Conservation (phyloP, 2,797 vertebrate genomes). For the Pangasius djambal region DNA sequence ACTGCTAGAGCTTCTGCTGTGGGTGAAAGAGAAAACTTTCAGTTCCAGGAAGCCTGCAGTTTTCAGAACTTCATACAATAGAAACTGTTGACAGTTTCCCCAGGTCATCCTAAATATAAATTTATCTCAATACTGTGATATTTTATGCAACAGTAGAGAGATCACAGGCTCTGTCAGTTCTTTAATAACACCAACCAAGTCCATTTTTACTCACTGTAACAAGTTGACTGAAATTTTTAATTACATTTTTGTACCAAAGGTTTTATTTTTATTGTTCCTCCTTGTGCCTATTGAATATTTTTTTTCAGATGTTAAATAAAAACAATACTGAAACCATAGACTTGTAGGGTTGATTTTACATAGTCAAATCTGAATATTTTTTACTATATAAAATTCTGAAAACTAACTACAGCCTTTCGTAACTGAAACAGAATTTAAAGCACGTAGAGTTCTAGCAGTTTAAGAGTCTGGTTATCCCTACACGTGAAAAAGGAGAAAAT, state of each 20-base stretch:
- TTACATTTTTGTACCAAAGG: too few species aligned
- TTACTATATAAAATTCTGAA: not conserved
- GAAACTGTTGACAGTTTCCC: accelerated
- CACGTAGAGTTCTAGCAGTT: not conserved
- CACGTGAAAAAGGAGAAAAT: not conserved
- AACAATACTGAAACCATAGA: not conserved
- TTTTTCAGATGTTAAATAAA: not conserved
- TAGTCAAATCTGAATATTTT: not conserved
- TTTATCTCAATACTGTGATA: not conserved
- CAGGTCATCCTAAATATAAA: not conserved
- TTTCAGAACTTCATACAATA: not conserved
- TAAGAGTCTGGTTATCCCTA: not conserved
- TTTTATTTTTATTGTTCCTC: not conserved
- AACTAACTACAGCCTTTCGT: not conserved
- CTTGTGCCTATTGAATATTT: not conserved
- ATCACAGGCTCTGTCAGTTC: not conserved
- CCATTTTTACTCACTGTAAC: not conserved
- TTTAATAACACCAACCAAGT: not conserved
- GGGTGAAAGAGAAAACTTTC: not conserved
- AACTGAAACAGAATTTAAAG: not conserved
- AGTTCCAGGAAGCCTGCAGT: not conserved
- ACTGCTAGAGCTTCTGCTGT: not conserved
- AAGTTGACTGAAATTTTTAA: not conserved
- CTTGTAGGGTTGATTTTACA: not conserved
- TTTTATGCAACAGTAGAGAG: not conserved